A percentile compares a stretch with the other conserved stretches of the same genome.
phyloP scores from a whole-genome alignment of 1,140 invertebrate species.

The Amphibalanus amphitrite region DNA sequence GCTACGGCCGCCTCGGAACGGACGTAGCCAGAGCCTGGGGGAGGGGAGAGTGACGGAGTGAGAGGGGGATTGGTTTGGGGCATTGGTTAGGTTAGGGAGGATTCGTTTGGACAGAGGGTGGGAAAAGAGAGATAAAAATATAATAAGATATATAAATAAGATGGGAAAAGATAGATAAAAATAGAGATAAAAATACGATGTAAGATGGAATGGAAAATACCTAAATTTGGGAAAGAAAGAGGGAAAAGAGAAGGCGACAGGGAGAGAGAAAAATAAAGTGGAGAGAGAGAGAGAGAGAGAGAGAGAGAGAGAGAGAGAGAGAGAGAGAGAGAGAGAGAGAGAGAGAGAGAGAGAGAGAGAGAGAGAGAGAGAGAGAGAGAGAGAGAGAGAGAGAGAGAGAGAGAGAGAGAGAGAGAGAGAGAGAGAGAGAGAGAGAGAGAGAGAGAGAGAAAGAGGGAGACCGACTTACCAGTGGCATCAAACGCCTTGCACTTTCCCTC shows the following conservation, averaged over 20 bases:
- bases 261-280: background rate
- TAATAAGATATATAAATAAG: too few relatives aligned
- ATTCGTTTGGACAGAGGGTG: too few relatives aligned
- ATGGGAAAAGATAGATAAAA: too few relatives aligned
- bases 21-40: constrained; percentile 70
- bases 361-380: constrained; percentile 1
- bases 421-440: constrained; percentile 3
- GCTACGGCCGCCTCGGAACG: constrained; percentile 70
- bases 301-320: background rate
- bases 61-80: too few relatives aligned
- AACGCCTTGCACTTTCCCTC: constrained; percentile 87
- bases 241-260: background rate
- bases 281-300: too few relatives aligned
- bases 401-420: too few relatives aligned
- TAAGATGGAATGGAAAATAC: too few relatives aligned
- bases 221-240: background rate
- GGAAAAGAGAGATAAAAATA: too few relatives aligned
- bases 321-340: background rate
- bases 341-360: background rate
- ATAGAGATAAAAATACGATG: background rate
- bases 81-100: too few relatives aligned
- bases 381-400: background rate
- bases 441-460: constrained; percentile 9
- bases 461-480: constrained; percentile 52
- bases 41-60: too few relatives aligned